Evolutionary conservation across 2,113 vertebrate genomes (phyloP).

Genomic region (Clarias magur): DNA sequence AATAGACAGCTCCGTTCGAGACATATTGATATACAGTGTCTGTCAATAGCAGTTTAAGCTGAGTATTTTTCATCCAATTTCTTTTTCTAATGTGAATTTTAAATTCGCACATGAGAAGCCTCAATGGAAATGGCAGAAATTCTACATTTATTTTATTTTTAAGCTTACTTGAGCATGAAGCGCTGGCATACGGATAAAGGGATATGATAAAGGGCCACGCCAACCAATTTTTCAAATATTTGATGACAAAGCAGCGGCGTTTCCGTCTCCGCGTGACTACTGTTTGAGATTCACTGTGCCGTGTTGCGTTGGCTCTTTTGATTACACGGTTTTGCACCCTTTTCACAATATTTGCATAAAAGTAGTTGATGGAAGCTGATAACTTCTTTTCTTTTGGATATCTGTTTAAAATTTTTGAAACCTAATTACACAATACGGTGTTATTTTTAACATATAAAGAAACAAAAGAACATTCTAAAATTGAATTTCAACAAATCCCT

Average conservation of each 20-base stretch:
- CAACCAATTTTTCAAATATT: slow-evolving; percentile 24
- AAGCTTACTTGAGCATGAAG: neutral
- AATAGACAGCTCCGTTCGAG: neutral
- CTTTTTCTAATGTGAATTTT: neutral
- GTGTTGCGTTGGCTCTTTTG: neutral
- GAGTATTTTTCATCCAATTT: neutral
- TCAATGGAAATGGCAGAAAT: slow-evolving; percentile 11
- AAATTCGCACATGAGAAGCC: neutral
- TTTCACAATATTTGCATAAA: neutral
- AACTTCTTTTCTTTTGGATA: slow-evolving; percentile 1
- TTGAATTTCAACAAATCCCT: neutral
- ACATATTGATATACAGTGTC: slow-evolving; percentile 19
- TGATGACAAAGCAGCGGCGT: slow-evolving; percentile 25
- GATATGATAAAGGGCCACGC: slow-evolving; percentile 13
- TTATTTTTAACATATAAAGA: neutral
- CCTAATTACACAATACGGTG: neutral
- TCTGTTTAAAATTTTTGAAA: neutral
- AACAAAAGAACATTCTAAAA: neutral
- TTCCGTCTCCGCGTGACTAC: neutral
- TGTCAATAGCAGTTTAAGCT: neutral
- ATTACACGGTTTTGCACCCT: neutral
- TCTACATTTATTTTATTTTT: neutral
- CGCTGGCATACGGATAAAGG: slow-evolving; percentile 26
- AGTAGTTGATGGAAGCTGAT: neutral
- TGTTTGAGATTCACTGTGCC: neutral